Conservation (phyloP, 2,113 vertebrate genomes). For the Leucoraja erinaceus region DNA sequence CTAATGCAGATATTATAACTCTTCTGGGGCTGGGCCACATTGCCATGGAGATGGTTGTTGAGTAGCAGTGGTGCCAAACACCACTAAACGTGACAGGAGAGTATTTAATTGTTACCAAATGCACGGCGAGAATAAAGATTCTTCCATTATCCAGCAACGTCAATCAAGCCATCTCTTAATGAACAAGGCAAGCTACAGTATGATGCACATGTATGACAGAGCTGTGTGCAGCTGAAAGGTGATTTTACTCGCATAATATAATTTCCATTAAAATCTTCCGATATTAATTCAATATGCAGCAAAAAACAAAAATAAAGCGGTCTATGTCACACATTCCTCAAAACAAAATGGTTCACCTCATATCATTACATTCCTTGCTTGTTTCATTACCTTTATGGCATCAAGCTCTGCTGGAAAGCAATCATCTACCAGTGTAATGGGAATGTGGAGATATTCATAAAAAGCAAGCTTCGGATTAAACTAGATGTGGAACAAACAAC, state of each 20-base stretch:
- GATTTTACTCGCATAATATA: neutral
- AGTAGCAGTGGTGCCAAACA: slow-evolving; percentile 13
- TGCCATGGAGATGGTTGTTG: slow-evolving; percentile 18
- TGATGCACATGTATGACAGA: neutral
- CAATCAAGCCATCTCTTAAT: slow-evolving; percentile 5
- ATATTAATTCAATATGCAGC: neutral
- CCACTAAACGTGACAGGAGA: neutral
- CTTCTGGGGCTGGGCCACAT: neutral
- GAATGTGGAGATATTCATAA: slow-evolving; percentile 25
- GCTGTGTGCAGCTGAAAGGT: neutral
- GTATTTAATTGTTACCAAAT: slow-evolving; percentile 19
- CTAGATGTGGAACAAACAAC: slow-evolving; percentile 13
- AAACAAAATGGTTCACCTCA: slow-evolving; percentile 13
- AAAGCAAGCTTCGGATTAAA: slow-evolving; percentile 23
- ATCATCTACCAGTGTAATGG: neutral
- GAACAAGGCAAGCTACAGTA: neutral
- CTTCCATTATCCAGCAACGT: neutral
- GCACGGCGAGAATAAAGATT: neutral
- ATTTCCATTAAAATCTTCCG: neutral
- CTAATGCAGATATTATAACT: slow-evolving; percentile 27
- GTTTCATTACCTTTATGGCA: slow-evolving; percentile 32
- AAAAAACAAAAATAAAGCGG: neutral
- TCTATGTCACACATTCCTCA: neutral
- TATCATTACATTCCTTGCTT: slow-evolving; percentile 22
- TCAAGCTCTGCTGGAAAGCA: slow-evolving; percentile 25